Base-by-base conservation (phyloP, 2,797 vertebrate genomes). In the Smutsia temminckii region DNA sequence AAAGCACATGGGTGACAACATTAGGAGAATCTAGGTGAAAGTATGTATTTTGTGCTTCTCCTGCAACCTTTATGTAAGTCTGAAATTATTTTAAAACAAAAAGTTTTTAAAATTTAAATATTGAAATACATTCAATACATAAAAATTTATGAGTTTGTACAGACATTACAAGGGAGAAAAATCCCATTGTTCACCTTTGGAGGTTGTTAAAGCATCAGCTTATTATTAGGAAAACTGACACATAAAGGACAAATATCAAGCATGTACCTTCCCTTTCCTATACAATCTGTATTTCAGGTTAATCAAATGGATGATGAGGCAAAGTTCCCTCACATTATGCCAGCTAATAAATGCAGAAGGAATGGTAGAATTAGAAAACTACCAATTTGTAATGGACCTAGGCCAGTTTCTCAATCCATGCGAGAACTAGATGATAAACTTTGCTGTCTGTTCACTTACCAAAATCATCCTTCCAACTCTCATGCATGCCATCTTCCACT, bases 1-100 rank as follows among this genome's bases (percentile, higher is more conserved):
- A 72, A 49, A 78, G 21, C 53, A 89, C 71, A 77, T 42, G 40
- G 71, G 55, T 59, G 90, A 78, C 51, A 77, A 93, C 12, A 90
- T 57, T 14, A 74, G 64, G 94, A 89, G 66, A 88, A 69, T 89
- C 37, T 34, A 75, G 37, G 34, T 80, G 8, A 93, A 72, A 61
- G 25, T 25, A 93, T 59, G 2, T 46, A 93, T 53, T 88, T 61
- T 79, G 61, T 49, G 88, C 32, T 71, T 81, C 10, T 88, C 34
- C 79, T 79, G 18, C 11, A 55, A 91, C 3, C 21, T 84, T 91
- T 83, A 59, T 72, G 21, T 66, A 42, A 77, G 23, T 64, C 27
- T 90, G 32, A 88, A 91, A 78, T 90, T 90, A 75, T 81, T 87
- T 90, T 75, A 95, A 93, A 93, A 63, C 69, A 55, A 49, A 51